Evolutionary conservation across 2,113 vertebrate genomes (phyloP).

Genomic region (rabbit (Oryctolagus cuniculus)): DNA sequence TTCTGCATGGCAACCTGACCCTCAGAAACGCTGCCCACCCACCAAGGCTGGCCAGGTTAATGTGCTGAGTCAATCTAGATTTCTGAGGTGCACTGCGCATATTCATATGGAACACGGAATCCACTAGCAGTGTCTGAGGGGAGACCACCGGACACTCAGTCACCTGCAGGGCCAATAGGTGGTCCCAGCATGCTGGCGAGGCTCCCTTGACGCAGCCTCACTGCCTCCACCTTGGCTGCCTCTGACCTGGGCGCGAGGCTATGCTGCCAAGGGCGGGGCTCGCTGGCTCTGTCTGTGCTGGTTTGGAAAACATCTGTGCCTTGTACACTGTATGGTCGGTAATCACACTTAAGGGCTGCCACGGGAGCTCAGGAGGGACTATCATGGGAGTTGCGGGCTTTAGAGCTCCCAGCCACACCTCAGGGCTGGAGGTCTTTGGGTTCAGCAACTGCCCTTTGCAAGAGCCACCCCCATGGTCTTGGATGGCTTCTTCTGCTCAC

Average conservation of each 20-base stretch:
- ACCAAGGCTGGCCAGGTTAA: neutral
- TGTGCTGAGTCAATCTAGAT: slow-evolving; percentile 1
- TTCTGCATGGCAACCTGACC: neutral
- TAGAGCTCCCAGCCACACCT: slow-evolving; percentile 54
- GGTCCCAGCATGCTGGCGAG: neutral
- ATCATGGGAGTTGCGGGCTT: slow-evolving; percentile 68
- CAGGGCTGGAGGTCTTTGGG: slow-evolving; percentile 28
- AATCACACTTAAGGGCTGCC: slow-evolving; percentile 69
- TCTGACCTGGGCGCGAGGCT: neutral
- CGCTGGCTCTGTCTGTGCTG: slow-evolving; percentile 57
- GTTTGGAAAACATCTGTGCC: slow-evolving; percentile 75
- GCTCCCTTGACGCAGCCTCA: neutral
- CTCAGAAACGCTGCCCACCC: neutral
- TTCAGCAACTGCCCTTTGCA: slow-evolving; percentile 35
- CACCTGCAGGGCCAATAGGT: neutral
- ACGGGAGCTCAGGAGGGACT: slow-evolving; percentile 69
- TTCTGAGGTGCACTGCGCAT: slow-evolving; percentile 4
- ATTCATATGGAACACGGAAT: neutral
- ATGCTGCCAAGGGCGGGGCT: neutral
- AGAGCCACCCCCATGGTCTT: neutral
- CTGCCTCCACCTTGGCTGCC: neutral
- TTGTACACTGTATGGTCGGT: slow-evolving; percentile 64
- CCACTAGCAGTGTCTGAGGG: neutral
- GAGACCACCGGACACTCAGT: neutral
- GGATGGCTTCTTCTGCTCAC: neutral